Evolutionary conservation across 30 jellyfish, hydroid and myxozoan genomes (phyloP).

Genomic region (Rhopilema esculentum): DNA sequence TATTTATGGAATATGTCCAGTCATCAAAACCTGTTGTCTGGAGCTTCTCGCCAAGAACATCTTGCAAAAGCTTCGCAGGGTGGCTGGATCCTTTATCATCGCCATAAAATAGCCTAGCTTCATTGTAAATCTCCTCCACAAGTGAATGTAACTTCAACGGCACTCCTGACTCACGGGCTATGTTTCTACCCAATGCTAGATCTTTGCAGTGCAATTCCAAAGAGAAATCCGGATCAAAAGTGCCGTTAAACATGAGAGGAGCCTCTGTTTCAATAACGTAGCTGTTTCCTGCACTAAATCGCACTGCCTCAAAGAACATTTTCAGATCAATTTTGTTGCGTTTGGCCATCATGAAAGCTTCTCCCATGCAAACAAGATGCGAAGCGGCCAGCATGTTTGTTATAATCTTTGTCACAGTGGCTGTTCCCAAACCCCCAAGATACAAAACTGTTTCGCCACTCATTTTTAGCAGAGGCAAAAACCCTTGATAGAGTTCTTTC

Average conservation of each 20-base stretch:
- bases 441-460: constrained; percentile 64
- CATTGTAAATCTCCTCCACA: constrained; percentile 71
- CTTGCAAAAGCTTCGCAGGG: constrained; percentile 73
- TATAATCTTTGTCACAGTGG: constrained; percentile 60
- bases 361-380: constrained; percentile 63
- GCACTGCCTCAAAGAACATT: constrained; percentile 64
- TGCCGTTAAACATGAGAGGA: constrained; percentile 67
- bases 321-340: constrained; percentile 56
- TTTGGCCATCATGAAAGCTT: constrained; percentile 64
- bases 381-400: constrained; percentile 74
- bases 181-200: constrained; percentile 57
- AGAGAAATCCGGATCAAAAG: constrained; percentile 65
- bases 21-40: constrained; percentile 61
- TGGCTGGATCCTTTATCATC: constrained; percentile 54
- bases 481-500: constrained; percentile 24
- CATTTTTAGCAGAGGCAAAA: constrained; percentile 51
- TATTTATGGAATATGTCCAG: constrained; percentile 60
- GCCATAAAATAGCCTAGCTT: constrained; percentile 55
- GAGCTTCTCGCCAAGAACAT: constrained; percentile 51
- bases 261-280: constrained; percentile 73
- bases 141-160: constrained; percentile 48
- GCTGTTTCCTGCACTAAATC: constrained; percentile 71
- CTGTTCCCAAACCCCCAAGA: constrained; percentile 77
- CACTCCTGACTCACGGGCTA: constrained; percentile 67
- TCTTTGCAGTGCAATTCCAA: constrained; percentile 73